Evolutionary conservation across 2,113 vertebrate genomes (phyloP), one percentile per base, ranked within the genome.

Genomic region (Sciurus niger): DNA sequence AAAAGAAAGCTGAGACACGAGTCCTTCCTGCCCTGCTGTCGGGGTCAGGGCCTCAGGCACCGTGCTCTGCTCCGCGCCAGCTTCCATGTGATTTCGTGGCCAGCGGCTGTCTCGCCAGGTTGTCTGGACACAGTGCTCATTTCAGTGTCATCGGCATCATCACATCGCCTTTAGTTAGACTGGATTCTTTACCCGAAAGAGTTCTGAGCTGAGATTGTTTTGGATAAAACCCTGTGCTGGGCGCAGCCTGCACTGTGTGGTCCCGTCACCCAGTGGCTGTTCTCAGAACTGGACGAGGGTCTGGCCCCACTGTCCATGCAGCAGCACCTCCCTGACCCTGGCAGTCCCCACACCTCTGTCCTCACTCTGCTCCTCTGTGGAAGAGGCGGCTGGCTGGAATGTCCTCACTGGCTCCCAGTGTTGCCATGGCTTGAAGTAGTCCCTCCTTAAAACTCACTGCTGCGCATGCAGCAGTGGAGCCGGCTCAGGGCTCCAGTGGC

Each of bases 231-330:
- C 43, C 30, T 51, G 34, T 28, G 14, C n/a, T 40, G 72, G 28
- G 65, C 0, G 0, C 28, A 30, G 70, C 4, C 0, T 8, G n/a
- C 1, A 20, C 40, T 53, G 1, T 0, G 1, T 2, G 40, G 43
- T 46, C 40, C 6, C 20, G 2, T 18, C 43, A 6, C 11, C 7
- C 32, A 1, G 20, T 48, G 58, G 51, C 83, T 55, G 8, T 70
- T 30, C 25, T 1, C 24, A 25, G 70, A 24, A 2, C 70, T 24
- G 25, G 53, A 37, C 20, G 8, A 0, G 58, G 32, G 4, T 73
- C 40, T 6, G 11, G 4, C 70, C 16, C 34, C 32, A 5, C 51
- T 0, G 11, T 65, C 14, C 24, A 4, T 17, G 30, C 67, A 1
- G 9, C 12, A 12, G 40, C 20, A 0, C 30, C 32, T 40, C 65